Evolutionary conservation across 2,113 vertebrate species (phyloP).

Genomic region (Alouatta palliata): DNA sequence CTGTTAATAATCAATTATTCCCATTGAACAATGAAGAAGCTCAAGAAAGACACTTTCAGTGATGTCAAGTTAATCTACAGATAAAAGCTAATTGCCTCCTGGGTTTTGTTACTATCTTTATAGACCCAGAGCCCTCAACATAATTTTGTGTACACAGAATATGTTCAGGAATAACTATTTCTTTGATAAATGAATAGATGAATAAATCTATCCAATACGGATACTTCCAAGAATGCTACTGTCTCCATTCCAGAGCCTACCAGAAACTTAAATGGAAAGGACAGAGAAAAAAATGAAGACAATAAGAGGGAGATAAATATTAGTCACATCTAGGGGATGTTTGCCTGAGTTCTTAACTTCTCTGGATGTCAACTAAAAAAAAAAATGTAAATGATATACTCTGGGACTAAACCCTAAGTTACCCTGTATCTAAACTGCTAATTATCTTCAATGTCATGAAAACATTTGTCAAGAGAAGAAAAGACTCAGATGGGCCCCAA

Average conservation of each 20-base stretch:
- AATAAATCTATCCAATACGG: not conserved
- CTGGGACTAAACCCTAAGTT: not conserved
- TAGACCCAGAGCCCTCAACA: not conserved
- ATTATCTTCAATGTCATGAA: not conserved
- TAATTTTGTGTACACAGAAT: not conserved
- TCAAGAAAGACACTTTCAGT: not conserved
- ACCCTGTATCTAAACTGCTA: not conserved
- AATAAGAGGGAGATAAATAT: not conserved
- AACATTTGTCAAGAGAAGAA: not conserved
- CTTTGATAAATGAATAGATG: not conserved
- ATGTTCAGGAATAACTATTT: not conserved
- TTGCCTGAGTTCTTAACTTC: not conserved
- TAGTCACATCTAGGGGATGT: not conserved
- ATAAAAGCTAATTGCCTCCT: not conserved
- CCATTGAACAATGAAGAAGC: not conserved
- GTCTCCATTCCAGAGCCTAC: not conserved
- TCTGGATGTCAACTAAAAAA: not conserved
- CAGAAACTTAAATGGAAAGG: not conserved
- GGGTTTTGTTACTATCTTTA: not conserved
- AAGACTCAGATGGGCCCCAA: not conserved
- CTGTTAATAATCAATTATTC: not conserved
- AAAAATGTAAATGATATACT: not conserved
- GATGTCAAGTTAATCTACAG: not conserved
- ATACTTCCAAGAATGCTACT: not conserved
- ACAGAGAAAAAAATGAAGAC: not conserved